Conservation (phyloP, 2,888 invertebrate genomes). For the Neria commutata region DNA sequence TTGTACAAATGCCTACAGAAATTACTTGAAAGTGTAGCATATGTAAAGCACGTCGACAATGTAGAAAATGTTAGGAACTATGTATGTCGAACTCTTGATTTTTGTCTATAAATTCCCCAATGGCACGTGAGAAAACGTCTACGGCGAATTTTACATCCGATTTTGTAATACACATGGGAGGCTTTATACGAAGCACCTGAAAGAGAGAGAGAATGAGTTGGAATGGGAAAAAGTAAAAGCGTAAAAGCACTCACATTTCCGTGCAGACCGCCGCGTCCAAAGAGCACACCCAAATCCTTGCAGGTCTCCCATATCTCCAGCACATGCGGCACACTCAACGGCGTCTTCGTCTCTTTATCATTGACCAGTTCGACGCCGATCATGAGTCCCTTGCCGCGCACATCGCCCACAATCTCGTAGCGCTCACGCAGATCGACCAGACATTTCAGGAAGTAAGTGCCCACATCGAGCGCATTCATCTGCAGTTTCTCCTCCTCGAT, state of each 20-base stretch:
- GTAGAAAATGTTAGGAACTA: no score
- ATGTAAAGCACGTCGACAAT: no score
- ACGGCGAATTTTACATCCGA: conserved; percentile 82
- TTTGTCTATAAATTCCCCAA: conserved; percentile 54
- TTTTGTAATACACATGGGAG: conserved; percentile 93
- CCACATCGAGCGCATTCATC: conserved; percentile 75
- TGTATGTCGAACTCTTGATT: no score
- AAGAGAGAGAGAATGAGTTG: conserved; percentile 24
- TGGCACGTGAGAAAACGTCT: conserved; percentile 68
- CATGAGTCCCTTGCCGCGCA: conserved; percentile 95
- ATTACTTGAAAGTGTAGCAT: no score
- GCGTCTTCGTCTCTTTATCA: conserved; percentile 69
- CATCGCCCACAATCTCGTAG: conserved; percentile 84
- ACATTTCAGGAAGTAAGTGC: conserved; percentile 80
- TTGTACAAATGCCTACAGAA: no score
- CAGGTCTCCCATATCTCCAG: conserved; percentile 80
- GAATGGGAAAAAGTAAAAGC: conserved; percentile 16
- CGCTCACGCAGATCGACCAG: conserved; percentile 74
- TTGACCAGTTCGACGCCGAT: conserved; percentile 88
- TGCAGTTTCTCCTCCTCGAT: conserved; percentile 88
- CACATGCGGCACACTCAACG: conserved; percentile 70
- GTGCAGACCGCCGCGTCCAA: conserved; percentile 87
- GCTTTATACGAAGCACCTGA: conserved; percentile 90
- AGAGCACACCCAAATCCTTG: conserved; percentile 83
- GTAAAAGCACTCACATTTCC: conserved; percentile 83